Evolutionary conservation across 2,797 vertebrate species (phyloP).

Genomic region (Amblyopsis hoosieri): DNA sequence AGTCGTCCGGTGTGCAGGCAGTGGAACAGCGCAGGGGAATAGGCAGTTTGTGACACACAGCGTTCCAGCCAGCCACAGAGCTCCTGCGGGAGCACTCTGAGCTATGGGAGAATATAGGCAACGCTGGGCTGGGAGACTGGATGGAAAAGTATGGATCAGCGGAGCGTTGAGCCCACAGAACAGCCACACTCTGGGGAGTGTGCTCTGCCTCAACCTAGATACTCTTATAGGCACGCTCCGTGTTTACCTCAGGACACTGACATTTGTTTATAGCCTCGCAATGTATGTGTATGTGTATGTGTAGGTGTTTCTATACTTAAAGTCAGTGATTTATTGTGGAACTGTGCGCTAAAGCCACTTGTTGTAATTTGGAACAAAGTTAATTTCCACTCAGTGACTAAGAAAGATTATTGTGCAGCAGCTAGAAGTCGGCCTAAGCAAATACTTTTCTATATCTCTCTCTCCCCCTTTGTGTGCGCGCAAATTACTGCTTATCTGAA

Average conservation of each 20-base stretch:
- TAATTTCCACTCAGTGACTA: slow-evolving; percentile 65
- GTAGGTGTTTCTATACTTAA: slow-evolving; percentile 32
- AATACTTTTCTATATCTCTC: slow-evolving; percentile 25
- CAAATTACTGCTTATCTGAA: slow-evolving; percentile 58
- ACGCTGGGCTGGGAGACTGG: slow-evolving; percentile 33
- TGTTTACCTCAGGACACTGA: slow-evolving; percentile 50
- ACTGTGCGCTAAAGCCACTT: slow-evolving; percentile 40
- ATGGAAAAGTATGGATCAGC: slow-evolving; percentile 33
- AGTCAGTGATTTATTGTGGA: slow-evolving; percentile 61
- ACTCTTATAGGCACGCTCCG: slow-evolving; percentile 34
- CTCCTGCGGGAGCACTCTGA: slow-evolving; percentile 48
- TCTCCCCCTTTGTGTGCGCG: slow-evolving; percentile 12
- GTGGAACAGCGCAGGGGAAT: slow-evolving; percentile 37
- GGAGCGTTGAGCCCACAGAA: slow-evolving; percentile 49
- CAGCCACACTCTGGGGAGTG: slow-evolving; percentile 61
- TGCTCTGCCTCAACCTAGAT: slow-evolving; percentile 34
- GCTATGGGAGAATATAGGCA: slow-evolving; percentile 20
- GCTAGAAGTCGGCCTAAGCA: slow-evolving; percentile 36
- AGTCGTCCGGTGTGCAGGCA: slow-evolving; percentile 32
- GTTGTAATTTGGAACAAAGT: slow-evolving; percentile 50
- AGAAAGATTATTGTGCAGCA: slow-evolving; percentile 48
- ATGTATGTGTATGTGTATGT: slow-evolving; percentile 33
- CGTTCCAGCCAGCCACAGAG: slow-evolving; percentile 37
- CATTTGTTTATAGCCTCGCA: slow-evolving; percentile 47
- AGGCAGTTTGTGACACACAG: slow-evolving; percentile 28